Base-by-base conservation (phyloP, 2,888 invertebrate genomes). In the Lasius platythorax region DNA sequence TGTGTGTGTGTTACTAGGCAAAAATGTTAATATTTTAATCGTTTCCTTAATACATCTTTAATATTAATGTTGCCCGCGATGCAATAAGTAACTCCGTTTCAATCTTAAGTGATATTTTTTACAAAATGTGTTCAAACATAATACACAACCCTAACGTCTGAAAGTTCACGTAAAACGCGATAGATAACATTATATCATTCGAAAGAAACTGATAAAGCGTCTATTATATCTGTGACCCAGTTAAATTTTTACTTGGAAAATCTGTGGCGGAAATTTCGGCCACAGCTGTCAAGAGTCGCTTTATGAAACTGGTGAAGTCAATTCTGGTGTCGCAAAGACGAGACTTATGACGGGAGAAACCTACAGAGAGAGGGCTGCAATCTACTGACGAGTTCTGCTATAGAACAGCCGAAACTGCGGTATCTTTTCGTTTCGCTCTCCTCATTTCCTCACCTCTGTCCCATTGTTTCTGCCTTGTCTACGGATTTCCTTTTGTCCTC, bases 391-490 rank as follows among this genome's bases (percentile, higher is more conserved):
- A 23, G 8, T 81, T 81, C 46, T 63, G 18, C 18, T 50, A 61
- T n/a, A 72, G 72, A 75, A 83, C 85, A 64, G 74, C 82, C 87
- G 78, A 83, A 83, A 67, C 43, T 81, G 81, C 58, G 83, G 72
- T 88, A 87, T 75, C 78, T 74, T 70, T 56, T 53, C 43, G 56
- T 9, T 46, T 37, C 78, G 43, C 56, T 68, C 67, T 73, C 28
- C 56, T 83, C 83, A 79, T 82, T 85, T 84, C 61, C 70, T 64
- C 33, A 79, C 79, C 58, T 66, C 82, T 50, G 43, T 50, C 53
- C 63, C 68, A 88, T 87, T 89, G 82, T 87, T 74, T 85, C 82
- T 9, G 46, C 30, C 30, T 58, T 64, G 58, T 81, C 79, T 84
- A 83, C 66, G 70, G 43, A 81, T 83, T 76, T 82, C 68, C 63